A percentile compares a stretch with the other conserved stretches of the same genome.
Evolutionary conservation across 1,140 invertebrate species (phyloP).

Genomic region (Coelopa frigida): DNA sequence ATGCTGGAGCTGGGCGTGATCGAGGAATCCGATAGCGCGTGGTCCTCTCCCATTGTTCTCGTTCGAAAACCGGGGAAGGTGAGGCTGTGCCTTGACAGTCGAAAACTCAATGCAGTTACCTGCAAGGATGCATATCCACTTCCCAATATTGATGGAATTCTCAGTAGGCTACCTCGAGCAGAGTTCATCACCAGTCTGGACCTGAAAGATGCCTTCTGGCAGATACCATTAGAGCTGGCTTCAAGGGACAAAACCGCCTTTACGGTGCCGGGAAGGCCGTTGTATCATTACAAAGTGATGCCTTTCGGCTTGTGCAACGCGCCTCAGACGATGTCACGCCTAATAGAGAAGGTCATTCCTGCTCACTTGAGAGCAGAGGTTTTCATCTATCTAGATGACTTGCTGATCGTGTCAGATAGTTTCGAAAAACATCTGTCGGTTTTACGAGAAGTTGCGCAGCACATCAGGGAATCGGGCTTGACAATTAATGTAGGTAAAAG

Average conservation of each 20-base stretch:
- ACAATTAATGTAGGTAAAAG: slow-evolving; percentile 15
- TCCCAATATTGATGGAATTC: slow-evolving; percentile 10
- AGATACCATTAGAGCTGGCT: slow-evolving; percentile 8
- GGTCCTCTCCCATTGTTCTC: slow-evolving; percentile 13
- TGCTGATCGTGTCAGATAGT: slow-evolving; percentile 7
- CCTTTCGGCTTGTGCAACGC: slow-evolving; percentile 10
- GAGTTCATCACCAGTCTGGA: slow-evolving; percentile 18
- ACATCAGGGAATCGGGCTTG: not conserved
- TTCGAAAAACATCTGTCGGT: slow-evolving; percentile 6
- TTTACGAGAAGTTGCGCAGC: slow-evolving; percentile 1
- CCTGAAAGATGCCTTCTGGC: slow-evolving; percentile 13
- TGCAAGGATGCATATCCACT: slow-evolving; percentile 12
- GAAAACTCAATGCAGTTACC: slow-evolving; percentile 8
- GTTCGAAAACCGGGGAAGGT: slow-evolving; percentile 8
- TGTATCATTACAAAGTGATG: slow-evolving; percentile 9
- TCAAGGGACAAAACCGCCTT: slow-evolving; percentile 31
- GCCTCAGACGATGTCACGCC: slow-evolving; percentile 1
- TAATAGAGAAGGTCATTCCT: slow-evolving; percentile 7
- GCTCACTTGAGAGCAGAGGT: slow-evolving; percentile 7
- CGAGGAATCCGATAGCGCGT: slow-evolving; percentile 13
- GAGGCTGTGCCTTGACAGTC: slow-evolving; percentile 9
- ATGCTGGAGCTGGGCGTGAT: slow-evolving; percentile 15
- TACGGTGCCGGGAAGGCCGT: slow-evolving; percentile 1
- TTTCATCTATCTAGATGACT: slow-evolving; percentile 12
- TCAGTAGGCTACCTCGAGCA: slow-evolving; percentile 12